Base-by-base conservation (phyloP, 2,888 invertebrate genomes). In the Andrena praecox region DNA sequence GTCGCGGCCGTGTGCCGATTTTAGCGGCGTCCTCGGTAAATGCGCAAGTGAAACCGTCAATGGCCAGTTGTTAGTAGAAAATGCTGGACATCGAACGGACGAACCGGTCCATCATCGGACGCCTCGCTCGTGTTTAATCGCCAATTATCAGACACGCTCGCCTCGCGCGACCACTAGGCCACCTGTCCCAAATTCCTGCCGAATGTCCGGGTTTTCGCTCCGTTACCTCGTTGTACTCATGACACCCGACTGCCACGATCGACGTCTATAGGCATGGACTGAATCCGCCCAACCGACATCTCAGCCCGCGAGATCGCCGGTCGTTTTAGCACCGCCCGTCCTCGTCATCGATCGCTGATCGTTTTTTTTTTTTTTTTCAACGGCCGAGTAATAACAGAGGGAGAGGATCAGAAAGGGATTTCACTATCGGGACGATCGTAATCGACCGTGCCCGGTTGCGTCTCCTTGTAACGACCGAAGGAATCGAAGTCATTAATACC, bases 171-270 rank as follows among this genome's bases (percentile, higher is more conserved):
- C 87, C 89, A 90, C 88, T 90, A 88, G 85, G 84, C 86, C 88
- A 86, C 86, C 86, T 88, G 91, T 90, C 90, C 90, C 89, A 90
- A 91, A 91, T 91, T 91, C 90, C 88, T 84, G 70, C 72, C 83
- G 86, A 89, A 85, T 86, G 84, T 90, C 89, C 91, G 88, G 85
- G 89, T 89, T 90, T 90, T 90, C 85, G 81, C 89, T 85, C 90
- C 90, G 90, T 90, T 90, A 90, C 75, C 88, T 90, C 80, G 86
- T 85, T 80, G 76, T 83, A 82, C 82, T 72, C 82, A 69, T 62
- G 85, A 76, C 80, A 69, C 70, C 76, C 56, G 73, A 56, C 63
- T 72, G 71, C 66, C 71, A 68, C 75, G 80, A 74, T 78, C 73
- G 64, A 74, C 73, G 60, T 83, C 87, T 85, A 87, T 79, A 69